Evolutionary conservation across 2,797 vertebrate species (phyloP), one percentile per base, ranked within the genome.

Genomic region (Pseudomugil tenellus): DNA sequence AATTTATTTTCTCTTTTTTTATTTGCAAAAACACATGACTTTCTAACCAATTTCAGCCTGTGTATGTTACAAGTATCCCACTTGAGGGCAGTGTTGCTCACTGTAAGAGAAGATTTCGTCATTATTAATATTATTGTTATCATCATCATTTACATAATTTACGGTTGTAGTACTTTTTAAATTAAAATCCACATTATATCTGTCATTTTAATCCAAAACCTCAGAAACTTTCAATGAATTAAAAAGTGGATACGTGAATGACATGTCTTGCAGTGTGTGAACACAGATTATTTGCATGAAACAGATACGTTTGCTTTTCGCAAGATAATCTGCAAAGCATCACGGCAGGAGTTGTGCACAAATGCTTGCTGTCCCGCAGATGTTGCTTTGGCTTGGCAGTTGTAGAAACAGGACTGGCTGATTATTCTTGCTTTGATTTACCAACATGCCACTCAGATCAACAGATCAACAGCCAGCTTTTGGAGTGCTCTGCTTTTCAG

Each of bases 371-470:
- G 78, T 67, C 84, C 90, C 80, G 83, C 80, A 62, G 72, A 81
- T 58, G 65, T 32, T 81, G 46, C 68, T 53, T 65, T 62, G 73
- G 76, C 77, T 91, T 83, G 85, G 78, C 74, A 79, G 83, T 90
- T 89, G 86, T 76, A 79, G 76, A 87, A 88, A 89, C 81, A 88
- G 62, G 64, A 55, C 79, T 32, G 34, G 62, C 73, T 87, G 85
- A 89, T 90, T 90, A 85, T 89, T 91, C 87, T 79, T 68, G 64
- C 79, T 86, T 75, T 85, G 81, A 89, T 87, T 91, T 87, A 85
- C 81, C 83, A 91, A 90, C 81, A 85, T 80, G 76, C 76, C 80
- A 76, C 68, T 63, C 76, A 92, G 88, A 90, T 92, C 84, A 89
- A 79, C 88, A 89, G 89, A 91, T 93, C 88, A 89, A 86, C 87